Evolutionary conservation across 2,888 invertebrate genomes (phyloP), one percentile per base, ranked within the genome.

Genomic region (Tineola bisselliella): DNA sequence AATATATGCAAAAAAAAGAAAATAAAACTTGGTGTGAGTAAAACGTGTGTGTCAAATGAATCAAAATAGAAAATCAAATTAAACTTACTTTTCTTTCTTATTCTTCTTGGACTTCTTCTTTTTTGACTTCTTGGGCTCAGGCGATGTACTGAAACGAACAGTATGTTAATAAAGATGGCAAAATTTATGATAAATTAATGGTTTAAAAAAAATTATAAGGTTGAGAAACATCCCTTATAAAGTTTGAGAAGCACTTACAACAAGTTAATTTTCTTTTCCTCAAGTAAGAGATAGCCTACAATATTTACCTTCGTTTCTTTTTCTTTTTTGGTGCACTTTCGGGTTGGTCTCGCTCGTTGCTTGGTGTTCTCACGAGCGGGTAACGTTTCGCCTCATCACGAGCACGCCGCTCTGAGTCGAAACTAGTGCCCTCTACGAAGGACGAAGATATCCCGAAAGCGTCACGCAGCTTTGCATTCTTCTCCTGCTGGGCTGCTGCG

Each of bases 401-500:
- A 56, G 88, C 82, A 6, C 89, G 81, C 48, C 84, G 74, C 78
- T 94, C 93, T 2, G 94, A 92, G 84, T 96, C 96, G 77, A 97
- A 90, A 75, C 96, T 95, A 73, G 94, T 93, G 65, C 98, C 98
- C 79, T 97, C 97, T 62, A 97, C 94, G 86, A 97, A 98, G 72
- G 92, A 93, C 69, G 96, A 94, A 30, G 95, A 94, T 68, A 99
- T 96, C 62, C 98, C 97, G 79, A 98, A 98, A 5, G 98, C 98
- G 77, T 96, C 95, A 61, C 97, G 92, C 63, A 98, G 88, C 62
- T 93, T 92, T 1, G 95, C 95, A 89, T 98, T 98, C 84, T 98
- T 98, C 81, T 96, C 95, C 73, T 95, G 94, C 77, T 97, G 97
- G 19, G 98, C 97, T 79, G 96, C 96, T 0, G 98, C 98, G 65